Evolutionary conservation across 2,797 vertebrate genomes (phyloP).

Genomic region (Picus viridis): DNA sequence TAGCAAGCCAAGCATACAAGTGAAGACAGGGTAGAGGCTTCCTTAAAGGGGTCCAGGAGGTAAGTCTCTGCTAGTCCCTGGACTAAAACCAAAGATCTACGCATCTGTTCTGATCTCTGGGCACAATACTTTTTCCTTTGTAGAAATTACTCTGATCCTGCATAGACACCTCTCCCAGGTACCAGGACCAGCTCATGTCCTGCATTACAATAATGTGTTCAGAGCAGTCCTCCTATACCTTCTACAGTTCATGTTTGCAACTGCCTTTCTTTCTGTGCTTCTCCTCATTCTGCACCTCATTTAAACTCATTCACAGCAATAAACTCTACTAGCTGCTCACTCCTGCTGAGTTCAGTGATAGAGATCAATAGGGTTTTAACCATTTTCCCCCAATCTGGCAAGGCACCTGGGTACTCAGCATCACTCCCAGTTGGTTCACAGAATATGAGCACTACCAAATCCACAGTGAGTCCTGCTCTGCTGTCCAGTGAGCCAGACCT

Average conservation of each 20-base stretch:
- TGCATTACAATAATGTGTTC: background rate
- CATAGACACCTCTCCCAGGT: background rate
- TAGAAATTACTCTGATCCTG: background rate
- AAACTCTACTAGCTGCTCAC: background rate
- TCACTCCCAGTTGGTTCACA: background rate
- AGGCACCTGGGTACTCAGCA: background rate
- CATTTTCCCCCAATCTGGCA: background rate
- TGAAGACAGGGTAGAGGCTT: background rate
- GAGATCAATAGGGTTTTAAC: background rate
- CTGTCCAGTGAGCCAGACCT: background rate
- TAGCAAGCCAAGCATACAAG: background rate
- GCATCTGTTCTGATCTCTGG: too few species aligned
- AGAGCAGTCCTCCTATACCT: background rate
- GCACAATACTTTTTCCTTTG: background rate
- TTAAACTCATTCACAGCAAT: background rate
- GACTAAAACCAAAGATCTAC: background rate
- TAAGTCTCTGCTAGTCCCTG: background rate
- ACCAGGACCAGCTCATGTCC: background rate
- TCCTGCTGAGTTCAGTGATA: background rate
- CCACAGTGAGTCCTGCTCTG: background rate
- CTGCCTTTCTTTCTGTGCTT: background rate
- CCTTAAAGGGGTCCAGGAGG: background rate
- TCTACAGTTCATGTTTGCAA: background rate
- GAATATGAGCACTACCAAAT: background rate
- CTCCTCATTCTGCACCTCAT: background rate